These are phyloP conservation scores for Rhombomys opimus DNA, from an alignment of 2,113 vertebrate species.

Conservation along the genomic window DNA sequence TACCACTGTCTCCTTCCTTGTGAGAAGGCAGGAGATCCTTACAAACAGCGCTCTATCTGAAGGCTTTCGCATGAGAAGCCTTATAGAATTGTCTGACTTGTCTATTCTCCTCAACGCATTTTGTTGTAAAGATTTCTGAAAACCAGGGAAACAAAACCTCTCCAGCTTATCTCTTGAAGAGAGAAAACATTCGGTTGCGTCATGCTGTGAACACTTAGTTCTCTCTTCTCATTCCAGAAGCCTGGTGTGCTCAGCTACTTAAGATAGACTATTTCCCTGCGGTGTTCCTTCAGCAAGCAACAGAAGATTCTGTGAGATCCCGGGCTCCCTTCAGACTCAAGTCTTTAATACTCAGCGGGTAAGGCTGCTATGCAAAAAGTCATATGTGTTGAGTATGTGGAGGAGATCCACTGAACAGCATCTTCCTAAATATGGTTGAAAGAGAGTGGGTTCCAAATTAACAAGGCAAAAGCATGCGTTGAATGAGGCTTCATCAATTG, in stretches of 20 bases:
- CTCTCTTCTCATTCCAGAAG: background rate
- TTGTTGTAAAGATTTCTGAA: constrained; percentile 36
- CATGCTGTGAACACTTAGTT: background rate
- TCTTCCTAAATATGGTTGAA: constrained; percentile 2
- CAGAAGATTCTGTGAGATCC: background rate
- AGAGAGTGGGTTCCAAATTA: constrained; percentile 16
- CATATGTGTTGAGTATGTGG: background rate
- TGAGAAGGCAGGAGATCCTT: background rate
- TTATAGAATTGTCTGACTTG: background rate
- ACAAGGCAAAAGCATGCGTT: background rate
- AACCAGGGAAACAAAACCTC: constrained; percentile 26
- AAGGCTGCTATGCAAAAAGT: background rate
- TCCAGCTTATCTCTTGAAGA: constrained; percentile 48
- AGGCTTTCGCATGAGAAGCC: background rate
- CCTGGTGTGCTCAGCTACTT: background rate
- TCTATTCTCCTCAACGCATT: background rate
- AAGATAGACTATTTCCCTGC: constrained; percentile 11
- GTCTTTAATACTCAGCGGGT: background rate
- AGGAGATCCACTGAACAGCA: background rate
- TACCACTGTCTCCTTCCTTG: background rate
- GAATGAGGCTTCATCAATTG: background rate
- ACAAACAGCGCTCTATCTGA: background rate
- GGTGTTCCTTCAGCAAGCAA: background rate
- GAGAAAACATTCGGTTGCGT: background rate
- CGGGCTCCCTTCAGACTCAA: background rate